Percentiles rank a stretch among this genome's conserved stretches.
Evolutionary conservation across 2,797 vertebrate genomes (phyloP).

Genomic region (Onychomys arenicola): DNA sequence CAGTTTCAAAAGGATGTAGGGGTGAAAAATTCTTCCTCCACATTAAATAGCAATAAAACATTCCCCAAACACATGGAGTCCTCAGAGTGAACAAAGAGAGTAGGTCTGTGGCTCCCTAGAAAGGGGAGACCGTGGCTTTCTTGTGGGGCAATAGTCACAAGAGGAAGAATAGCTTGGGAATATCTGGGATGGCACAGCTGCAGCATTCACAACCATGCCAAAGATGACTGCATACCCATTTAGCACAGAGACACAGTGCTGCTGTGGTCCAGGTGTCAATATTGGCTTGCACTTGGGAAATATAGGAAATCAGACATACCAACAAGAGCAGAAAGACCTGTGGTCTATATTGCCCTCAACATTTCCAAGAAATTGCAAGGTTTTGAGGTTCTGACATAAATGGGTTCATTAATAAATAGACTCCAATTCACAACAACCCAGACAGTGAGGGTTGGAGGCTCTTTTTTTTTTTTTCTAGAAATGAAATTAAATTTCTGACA

Average conservation of each 20-base stretch:
- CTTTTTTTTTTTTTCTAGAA: background rate
- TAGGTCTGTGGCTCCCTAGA: background rate
- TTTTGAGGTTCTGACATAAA: background rate
- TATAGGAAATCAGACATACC: background rate
- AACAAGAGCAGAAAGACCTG: background rate
- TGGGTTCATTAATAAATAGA: background rate
- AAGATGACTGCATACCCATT: background rate
- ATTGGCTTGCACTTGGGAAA: background rate
- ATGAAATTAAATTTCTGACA: conserved; percentile 8
- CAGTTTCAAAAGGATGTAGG: background rate
- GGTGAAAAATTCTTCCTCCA: background rate
- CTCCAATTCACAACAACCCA: background rate
- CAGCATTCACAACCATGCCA: background rate
- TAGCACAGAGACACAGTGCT: background rate
- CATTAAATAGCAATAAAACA: background rate
- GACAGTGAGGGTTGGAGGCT: background rate
- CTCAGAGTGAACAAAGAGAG: background rate
- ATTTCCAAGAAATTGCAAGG: background rate
- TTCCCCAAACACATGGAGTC: background rate
- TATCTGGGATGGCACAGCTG: background rate
- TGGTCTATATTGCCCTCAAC: background rate
- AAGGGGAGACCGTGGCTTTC: background rate
- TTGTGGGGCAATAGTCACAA: background rate
- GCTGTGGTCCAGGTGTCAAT: background rate
- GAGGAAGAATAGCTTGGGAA: background rate